Conservation (phyloP, 2,797 vertebrate genomes). For the Fundulus diaphanus region DNA sequence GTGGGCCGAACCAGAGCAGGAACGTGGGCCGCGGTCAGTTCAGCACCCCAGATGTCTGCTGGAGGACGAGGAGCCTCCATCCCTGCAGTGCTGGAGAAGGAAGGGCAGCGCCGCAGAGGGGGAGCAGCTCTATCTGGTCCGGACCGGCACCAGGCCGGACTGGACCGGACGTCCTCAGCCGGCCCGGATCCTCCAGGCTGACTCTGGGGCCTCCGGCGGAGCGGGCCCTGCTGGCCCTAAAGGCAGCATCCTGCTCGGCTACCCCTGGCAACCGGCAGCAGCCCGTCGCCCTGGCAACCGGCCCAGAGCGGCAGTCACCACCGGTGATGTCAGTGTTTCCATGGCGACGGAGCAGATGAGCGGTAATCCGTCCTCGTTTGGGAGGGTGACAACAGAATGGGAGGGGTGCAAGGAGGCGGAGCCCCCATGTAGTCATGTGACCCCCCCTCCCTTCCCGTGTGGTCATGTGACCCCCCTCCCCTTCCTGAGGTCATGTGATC, state of each 20-base stretch:
- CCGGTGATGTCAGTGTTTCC: slow-evolving; percentile 81
- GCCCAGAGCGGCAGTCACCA: slow-evolving; percentile 71
- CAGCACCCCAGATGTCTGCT: no score
- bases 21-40: no score
- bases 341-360: slow-evolving; percentile 77
- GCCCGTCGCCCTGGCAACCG: slow-evolving; percentile 81
- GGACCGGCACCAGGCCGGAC: no score
- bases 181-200: no score
- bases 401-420: slow-evolving; percentile 28
- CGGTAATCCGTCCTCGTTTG: slow-evolving; percentile 77
- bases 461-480: no score
- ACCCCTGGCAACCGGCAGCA: slow-evolving; percentile 32
- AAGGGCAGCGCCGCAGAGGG: no score
- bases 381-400: slow-evolving; percentile 46
- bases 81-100: no score
- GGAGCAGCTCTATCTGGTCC: no score
- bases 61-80: no score
- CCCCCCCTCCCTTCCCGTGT: not conserved
- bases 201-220: not conserved
- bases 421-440: slow-evolving; percentile 18
- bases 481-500: no score
- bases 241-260: not conserved
- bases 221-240: slow-evolving; percentile 34
- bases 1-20: no score
- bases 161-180: no score